Percentiles rank a stretch among this genome's conserved stretches.
phyloP scores from a whole-genome alignment of 2,888 invertebrate species.

The Orchestes rusci region DNA sequence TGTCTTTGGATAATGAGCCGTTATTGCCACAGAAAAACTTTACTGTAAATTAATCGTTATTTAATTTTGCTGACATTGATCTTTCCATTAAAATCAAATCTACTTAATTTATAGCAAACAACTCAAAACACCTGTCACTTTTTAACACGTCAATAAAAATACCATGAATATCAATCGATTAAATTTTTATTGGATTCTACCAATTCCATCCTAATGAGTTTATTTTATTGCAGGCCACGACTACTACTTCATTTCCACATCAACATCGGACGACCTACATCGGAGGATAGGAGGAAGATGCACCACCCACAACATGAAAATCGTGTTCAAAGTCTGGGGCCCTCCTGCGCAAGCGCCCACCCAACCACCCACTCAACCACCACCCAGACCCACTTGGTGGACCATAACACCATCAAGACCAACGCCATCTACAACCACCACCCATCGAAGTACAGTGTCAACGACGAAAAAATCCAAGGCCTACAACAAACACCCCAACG shows the following conservation, averaged over 20 bases:
- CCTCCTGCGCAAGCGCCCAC: conserved; percentile 23
- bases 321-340: conserved; percentile 62
- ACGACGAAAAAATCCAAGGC: conserved; percentile 61
- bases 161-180: too few species aligned
- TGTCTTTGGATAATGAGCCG: too few species aligned
- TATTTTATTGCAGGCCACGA: conserved; percentile 50
- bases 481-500: conserved; percentile 79
- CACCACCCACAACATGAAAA: conserved; percentile 90
- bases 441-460: conserved; percentile 39
- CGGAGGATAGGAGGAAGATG: conserved; percentile 89
- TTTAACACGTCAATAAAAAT: too few species aligned
- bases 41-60: too few species aligned
- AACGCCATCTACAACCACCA: conserved; percentile 58
- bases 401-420: conserved; percentile 25
- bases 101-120: too few species aligned
- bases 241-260: conserved; percentile 89
- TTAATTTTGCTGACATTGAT: too few species aligned
- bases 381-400: conserved; percentile 35
- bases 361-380: conserved; percentile 52
- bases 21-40: too few species aligned
- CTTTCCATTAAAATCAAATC: too few species aligned
- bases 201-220: too few species aligned
- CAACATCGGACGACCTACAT: conserved; percentile 85
- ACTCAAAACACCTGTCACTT: too few species aligned
- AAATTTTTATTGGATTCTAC: too few species aligned